A percentile compares a stretch with the other conserved stretches of the same genome.
Evolutionary conservation across 2,888 invertebrate species (phyloP).

Genomic region (Troides oblongomaculatus): DNA sequence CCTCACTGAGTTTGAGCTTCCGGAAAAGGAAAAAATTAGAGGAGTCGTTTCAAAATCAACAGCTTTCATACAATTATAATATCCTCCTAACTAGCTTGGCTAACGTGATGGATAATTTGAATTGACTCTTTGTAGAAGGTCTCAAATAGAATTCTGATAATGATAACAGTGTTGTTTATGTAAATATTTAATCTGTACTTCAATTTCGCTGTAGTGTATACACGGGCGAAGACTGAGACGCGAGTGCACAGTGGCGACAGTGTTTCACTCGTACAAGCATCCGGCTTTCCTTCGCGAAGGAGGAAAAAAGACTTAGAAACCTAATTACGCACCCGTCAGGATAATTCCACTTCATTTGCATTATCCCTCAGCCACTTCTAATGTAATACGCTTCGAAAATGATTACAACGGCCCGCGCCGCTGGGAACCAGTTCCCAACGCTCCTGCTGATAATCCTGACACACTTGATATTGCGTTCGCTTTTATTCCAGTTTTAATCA

Average conservation of each 20-base stretch:
- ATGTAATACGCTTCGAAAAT: slow-evolving; percentile 12
- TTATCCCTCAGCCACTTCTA: slow-evolving; percentile 21
- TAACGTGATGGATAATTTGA: too few relatives aligned
- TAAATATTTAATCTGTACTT: background rate
- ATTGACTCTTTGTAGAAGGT: too few relatives aligned
- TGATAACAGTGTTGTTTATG: too few relatives aligned
- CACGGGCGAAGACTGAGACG: background rate
- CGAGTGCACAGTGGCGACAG: slow-evolving; percentile 1
- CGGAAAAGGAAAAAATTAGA: too few relatives aligned
- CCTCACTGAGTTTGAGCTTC: too few relatives aligned
- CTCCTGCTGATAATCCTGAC: slow-evolving; percentile 3
- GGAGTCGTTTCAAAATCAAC: too few relatives aligned
- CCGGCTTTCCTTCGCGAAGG: slow-evolving; percentile 19
- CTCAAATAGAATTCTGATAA: too few relatives aligned
- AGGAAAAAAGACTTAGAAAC: slow-evolving; percentile 12
- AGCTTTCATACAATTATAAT: too few relatives aligned
- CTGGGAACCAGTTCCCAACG: too few relatives aligned
- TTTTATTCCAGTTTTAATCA: slow-evolving; percentile 11
- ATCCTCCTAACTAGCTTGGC: too few relatives aligned
- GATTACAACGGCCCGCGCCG: background rate
- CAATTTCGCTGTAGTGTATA: slow-evolving; percentile 2
- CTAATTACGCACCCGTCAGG: slow-evolving; percentile 19
- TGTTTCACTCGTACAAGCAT: slow-evolving; percentile 4
- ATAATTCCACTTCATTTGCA: slow-evolving; percentile 24
- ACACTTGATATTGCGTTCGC: slow-evolving; percentile 2